Conservation (phyloP, 2,797 vertebrate species). For the Orestias chungarensis region DNA sequence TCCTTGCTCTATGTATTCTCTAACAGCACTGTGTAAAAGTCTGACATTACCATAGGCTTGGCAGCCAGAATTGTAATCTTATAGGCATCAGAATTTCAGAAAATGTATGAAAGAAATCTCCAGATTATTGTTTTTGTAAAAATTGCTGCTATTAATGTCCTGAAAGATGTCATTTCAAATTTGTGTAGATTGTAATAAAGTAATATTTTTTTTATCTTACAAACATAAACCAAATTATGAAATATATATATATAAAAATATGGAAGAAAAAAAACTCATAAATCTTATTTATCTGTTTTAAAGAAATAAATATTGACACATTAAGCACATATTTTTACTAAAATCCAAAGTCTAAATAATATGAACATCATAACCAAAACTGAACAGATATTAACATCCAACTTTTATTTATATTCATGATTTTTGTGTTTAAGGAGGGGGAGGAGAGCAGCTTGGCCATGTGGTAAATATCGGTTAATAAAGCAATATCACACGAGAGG, state of each 20-base stretch:
- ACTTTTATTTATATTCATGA: too few relatives aligned
- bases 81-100: not conserved
- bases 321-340: not conserved
- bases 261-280: not conserved
- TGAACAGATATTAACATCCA: too few relatives aligned
- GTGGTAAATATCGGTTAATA: too few relatives aligned
- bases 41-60: not conserved
- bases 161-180: not conserved
- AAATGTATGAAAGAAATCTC: not conserved
- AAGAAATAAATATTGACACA: not conserved
- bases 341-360: not conserved
- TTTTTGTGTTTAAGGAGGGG: too few relatives aligned
- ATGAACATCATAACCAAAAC: too few relatives aligned
- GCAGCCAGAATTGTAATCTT: not conserved
- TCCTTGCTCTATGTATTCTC: not conserved
- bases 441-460: too few relatives aligned
- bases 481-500: too few relatives aligned
- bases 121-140: not conserved
- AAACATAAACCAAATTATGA: not conserved
- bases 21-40: not conserved
- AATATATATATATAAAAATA: not conserved
- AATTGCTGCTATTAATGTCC: not conserved
- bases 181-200: not conserved
- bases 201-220: not conserved
- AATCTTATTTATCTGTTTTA: too few relatives aligned